These are phyloP conservation scores for Loripinus fragilis DNA, from an alignment of 2,888 invertebrate genomes.

Conservation along the genomic window DNA sequence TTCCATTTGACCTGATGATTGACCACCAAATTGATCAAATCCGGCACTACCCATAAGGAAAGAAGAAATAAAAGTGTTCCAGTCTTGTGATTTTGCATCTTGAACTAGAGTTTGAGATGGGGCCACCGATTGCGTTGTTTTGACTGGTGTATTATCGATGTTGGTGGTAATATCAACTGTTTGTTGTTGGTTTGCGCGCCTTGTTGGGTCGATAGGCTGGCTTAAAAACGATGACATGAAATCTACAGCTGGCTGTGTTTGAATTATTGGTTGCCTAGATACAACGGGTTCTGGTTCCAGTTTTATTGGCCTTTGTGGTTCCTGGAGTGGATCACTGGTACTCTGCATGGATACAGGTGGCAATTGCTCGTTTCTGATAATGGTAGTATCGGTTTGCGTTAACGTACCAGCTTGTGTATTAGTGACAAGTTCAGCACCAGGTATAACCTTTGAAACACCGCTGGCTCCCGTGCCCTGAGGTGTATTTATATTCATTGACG, in stretches of 20 bases:
- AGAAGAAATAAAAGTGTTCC: slow-evolving; percentile 5
- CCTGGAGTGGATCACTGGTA: not conserved
- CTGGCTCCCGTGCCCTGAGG: too few species aligned
- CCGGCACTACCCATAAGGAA: not conserved
- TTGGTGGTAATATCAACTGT: not conserved
- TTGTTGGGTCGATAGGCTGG: slow-evolving; percentile 19
- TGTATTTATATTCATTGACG: not conserved
- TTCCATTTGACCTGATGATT: not conserved
- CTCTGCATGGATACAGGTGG: too few species aligned
- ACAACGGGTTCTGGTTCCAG: not conserved
- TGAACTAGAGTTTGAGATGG: not conserved
- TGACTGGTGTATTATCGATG: not conserved
- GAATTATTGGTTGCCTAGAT: slow-evolving; percentile 15
- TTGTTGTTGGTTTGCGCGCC: not conserved
- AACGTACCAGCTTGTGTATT: too few species aligned
- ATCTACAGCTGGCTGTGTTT: slow-evolving; percentile 38
- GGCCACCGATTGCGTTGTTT: not conserved
- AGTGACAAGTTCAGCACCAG: too few species aligned
- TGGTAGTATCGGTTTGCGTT: too few species aligned
- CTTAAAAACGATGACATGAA: slow-evolving; percentile 50
- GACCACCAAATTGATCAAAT: not conserved
- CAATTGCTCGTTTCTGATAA: too few species aligned
- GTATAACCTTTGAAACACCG: too few species aligned
- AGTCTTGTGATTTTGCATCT: not conserved
- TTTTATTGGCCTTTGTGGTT: not conserved